These are phyloP conservation scores for Strigamia crassipes DNA, from an alignment of 2,888 invertebrate species.

Conservation along the genomic window DNA sequence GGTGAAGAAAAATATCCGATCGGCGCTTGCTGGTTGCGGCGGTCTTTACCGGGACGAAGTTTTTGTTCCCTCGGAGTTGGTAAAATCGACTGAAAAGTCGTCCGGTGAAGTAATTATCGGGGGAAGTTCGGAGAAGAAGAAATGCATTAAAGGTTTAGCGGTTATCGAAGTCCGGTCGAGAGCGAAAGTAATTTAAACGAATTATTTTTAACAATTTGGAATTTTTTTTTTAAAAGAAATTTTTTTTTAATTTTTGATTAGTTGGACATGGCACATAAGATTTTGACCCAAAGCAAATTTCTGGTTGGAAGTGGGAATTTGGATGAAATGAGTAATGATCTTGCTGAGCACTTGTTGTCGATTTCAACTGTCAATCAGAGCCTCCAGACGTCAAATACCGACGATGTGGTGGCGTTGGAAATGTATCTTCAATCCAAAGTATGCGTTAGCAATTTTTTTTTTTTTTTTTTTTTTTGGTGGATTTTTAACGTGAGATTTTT, in stretches of 20 bases:
- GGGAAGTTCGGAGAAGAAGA: neutral
- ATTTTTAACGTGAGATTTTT: neutral
- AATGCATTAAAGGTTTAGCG: conserved; percentile 55
- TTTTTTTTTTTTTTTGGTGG: too few species aligned
- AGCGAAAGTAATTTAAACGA: conserved; percentile 50
- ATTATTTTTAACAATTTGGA: neutral
- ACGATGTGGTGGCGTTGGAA: conserved; percentile 56
- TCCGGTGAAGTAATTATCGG: neutral
- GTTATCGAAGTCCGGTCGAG: conserved; percentile 55
- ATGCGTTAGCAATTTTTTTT: neutral
- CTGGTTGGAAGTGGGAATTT: conserved; percentile 52
- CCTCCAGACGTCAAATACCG: conserved; percentile 53
- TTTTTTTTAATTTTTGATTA: conserved; percentile 48
- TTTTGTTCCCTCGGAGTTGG: conserved; percentile 54
- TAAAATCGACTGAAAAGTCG: neutral
- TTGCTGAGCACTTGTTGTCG: conserved; percentile 54
- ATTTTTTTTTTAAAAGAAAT: neutral
- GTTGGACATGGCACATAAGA: conserved; percentile 55
- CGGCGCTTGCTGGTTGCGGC: conserved; percentile 55
- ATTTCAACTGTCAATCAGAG: conserved; percentile 55
- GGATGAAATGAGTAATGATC: conserved; percentile 53
- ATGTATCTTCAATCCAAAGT: conserved; percentile 55
- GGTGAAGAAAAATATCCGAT: conserved; percentile 54
- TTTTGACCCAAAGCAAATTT: conserved; percentile 54
- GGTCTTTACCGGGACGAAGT: conserved; percentile 56